Conservation (phyloP, 1,140 invertebrate species). For the Megathymus violae region DNA sequence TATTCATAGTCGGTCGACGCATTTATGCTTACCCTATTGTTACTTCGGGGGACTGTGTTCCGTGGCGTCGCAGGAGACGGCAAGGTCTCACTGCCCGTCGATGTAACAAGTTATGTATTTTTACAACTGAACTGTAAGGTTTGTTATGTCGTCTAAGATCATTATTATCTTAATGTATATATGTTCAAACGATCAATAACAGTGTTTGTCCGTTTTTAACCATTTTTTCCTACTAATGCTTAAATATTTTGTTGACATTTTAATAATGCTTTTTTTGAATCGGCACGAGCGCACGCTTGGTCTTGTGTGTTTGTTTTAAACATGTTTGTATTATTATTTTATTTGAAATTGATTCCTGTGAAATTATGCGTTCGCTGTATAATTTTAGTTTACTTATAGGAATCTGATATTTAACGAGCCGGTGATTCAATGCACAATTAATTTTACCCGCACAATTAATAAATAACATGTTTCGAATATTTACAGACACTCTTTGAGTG, state of each 20-base stretch:
- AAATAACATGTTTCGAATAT: slow-evolving; percentile 11
- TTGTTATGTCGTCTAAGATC: slow-evolving; percentile 21
- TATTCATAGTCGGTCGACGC: slow-evolving; percentile 8
- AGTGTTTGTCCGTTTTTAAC: neutral
- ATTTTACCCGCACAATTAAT: slow-evolving; percentile 31
- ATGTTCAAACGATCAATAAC: neutral
- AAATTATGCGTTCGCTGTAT: slow-evolving; percentile 14
- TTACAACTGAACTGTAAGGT: slow-evolving; percentile 20
- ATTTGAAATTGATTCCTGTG: slow-evolving; percentile 10
- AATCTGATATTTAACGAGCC: slow-evolving; percentile 10
- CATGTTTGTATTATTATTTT: neutral
- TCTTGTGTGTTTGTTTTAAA: slow-evolving; percentile 8
- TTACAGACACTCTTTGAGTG: slow-evolving; percentile 6
- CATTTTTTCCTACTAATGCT: neutral
- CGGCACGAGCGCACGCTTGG: slow-evolving; percentile 13
- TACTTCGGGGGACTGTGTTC: neutral
- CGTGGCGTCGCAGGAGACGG: neutral
- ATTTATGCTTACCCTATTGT: slow-evolving; percentile 11
- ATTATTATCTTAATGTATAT: slow-evolving; percentile 4
- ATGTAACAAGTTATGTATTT: neutral
- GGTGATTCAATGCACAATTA: slow-evolving; percentile 28
- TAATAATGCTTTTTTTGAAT: slow-evolving; percentile 15
- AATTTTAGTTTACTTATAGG: slow-evolving; percentile 11
- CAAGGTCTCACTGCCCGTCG: neutral
- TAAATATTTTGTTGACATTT: slow-evolving; percentile 1